Evolutionary conservation across 2,113 vertebrate genomes (phyloP).

Genomic region (Zosterops lateralis): DNA sequence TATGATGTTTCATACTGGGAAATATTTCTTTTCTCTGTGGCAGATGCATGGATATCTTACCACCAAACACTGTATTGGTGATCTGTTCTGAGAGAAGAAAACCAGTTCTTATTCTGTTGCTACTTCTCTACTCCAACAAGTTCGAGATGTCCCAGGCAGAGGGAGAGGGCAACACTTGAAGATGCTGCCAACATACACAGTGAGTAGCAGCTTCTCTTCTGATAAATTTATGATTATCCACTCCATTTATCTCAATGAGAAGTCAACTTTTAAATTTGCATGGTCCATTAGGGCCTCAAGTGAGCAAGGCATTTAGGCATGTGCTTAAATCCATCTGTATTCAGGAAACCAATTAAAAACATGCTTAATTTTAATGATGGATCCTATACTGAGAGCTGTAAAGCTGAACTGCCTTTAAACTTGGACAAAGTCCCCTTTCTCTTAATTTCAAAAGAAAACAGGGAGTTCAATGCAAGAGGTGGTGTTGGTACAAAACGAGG

Average conservation of each 20-base stretch:
- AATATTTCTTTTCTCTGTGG: not conserved
- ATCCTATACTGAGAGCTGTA: not conserved
- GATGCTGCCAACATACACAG: not conserved
- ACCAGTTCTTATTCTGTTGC: not conserved
- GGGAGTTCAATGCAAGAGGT: not conserved
- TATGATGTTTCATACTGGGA: not conserved
- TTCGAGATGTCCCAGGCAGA: not conserved
- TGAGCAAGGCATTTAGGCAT: conserved; percentile 24
- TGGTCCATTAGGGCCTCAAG: conserved; percentile 40
- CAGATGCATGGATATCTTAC: not conserved
- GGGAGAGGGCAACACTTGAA: not conserved
- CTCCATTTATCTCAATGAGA: conserved; percentile 52
- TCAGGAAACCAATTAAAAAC: conserved; percentile 30
- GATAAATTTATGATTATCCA: conserved; percentile 33
- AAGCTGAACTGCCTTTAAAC: not conserved
- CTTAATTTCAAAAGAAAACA: not conserved
- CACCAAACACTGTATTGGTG: not conserved
- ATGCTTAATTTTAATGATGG: conserved; percentile 44
- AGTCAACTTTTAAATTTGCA: conserved; percentile 32
- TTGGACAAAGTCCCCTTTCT: not conserved
- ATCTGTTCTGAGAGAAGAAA: not conserved
- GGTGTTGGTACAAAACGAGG: not conserved
- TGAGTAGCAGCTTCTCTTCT: not conserved
- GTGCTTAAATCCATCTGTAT: conserved; percentile 26
- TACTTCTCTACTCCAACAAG: not conserved